Base-by-base conservation (phyloP, 2,888 invertebrate genomes). In the Xanthorhoe spadicearia region DNA sequence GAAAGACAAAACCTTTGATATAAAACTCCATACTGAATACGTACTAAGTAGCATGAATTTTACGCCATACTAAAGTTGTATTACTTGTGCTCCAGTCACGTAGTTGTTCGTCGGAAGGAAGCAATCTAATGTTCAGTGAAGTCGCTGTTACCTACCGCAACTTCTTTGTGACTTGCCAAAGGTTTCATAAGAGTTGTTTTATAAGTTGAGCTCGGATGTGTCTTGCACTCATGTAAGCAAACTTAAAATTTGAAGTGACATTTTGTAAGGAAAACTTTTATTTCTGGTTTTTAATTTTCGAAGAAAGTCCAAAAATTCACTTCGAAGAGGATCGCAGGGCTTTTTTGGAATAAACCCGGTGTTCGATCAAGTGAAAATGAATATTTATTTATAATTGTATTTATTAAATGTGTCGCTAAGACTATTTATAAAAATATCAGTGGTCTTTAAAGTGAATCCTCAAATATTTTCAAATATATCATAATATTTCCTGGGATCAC, bases 401-500 rank as follows among this genome's bases (percentile, higher is more conserved):
- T 4, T 1, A 23, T 23, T 23, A 23, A 23, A 23, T 23, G 23
- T 23, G 23, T 23, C 23, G 4, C 23, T 23, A 4, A 3, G 23
- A 3, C 23, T 23, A 23, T 23, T 23, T 23, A 23, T 23, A 23
- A 4, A 23, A 23, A 23, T 23, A 23, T 3, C 23, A 23, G 23
- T 7, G 6, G 35, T 10, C 2, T 38, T 10, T 38, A 38, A 13
- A 9, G 50, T 18, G 9, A 17, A 53, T 17, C n/a, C 32, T 2
- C 7, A 28, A 28, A 32, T 2, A 15, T 32, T 32, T 1, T 1
- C 32, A 13, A 50, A 15, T 66, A 71, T 72, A 63, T 66, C 53
- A 66, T 23, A 23, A 72, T 71, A 60, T 66, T 69, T 65, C 49
- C 64, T 59, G 62, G 49, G 66, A 65, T 70, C 74, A 71, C 73